phyloP scores from a whole-genome alignment of 1,140 invertebrate genomes.

The Chionoecetes opilio region DNA sequence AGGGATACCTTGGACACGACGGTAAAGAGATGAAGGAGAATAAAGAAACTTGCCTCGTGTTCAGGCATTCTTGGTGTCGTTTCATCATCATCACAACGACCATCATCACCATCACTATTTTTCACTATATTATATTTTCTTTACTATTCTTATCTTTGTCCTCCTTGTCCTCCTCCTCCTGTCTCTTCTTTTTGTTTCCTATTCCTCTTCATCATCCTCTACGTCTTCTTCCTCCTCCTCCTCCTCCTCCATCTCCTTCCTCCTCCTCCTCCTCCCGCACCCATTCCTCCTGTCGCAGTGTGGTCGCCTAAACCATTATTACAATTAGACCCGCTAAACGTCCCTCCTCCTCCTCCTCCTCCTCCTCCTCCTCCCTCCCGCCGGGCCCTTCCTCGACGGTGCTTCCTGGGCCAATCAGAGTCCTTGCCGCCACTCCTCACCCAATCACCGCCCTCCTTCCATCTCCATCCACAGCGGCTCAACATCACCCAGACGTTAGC shows the following conservation, averaged over 20 bases:
- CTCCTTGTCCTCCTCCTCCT: background rate
- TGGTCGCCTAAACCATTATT: constrained; percentile 62
- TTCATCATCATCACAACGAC: too few relatives aligned
- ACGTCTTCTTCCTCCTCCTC: background rate
- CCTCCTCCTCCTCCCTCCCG: constrained; percentile 39
- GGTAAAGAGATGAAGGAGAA: too few relatives aligned
- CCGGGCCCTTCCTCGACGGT: constrained; percentile 49
- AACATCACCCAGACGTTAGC: constrained; percentile 58
- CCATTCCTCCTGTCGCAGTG: constrained; percentile 56
- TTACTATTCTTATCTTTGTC: background rate
- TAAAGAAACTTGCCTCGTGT: background rate
- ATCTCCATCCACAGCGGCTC: constrained; percentile 58
- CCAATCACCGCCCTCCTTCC: constrained; percentile 72
- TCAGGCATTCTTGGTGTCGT: background rate
- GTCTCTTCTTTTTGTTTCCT: background rate
- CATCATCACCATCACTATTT: too few relatives aligned
- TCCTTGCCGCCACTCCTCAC: constrained; percentile 46
- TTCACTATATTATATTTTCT: background rate
- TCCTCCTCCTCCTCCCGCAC: constrained; percentile 5
- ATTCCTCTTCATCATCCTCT: background rate
- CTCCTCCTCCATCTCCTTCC: background rate
- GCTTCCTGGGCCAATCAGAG: constrained; percentile 63
- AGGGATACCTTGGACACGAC: too few relatives aligned
- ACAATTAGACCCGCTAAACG: constrained; percentile 71
- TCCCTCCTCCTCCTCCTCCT: constrained; percentile 23